Evolutionary conservation across 2,888 invertebrate genomes (phyloP), one percentile per base, ranked within the genome.

Genomic region (Melitaea athalia): DNA sequence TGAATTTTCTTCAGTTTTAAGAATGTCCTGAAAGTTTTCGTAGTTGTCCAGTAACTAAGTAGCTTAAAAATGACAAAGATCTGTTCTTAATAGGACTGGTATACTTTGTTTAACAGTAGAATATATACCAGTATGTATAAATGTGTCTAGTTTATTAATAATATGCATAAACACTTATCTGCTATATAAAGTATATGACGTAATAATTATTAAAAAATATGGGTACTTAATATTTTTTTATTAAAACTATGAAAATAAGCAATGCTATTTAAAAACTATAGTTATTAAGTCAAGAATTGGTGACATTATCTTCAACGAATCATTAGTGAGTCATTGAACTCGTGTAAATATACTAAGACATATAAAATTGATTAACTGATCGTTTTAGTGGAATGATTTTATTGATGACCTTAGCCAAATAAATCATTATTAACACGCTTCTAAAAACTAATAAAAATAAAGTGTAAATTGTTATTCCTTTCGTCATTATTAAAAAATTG

Each of bases 321-420:
- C 49, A 59, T 67, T 67, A 52, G 24, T 55, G n/a, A 52, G 61
- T 66, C 61, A 66, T 59, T 47, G 52, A 70, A 64, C 60, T 70
- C 45, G 60, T 70, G 67, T 68, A 72, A 65, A 69, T 64, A 68
- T 62, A 12, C 8, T 64, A 57, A 68, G 63, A 71, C 52, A 24
- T 61, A 52, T 42, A 69, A 64, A 59, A 59, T 55, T 63, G 67
- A 63, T 68, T 68, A 53, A 47, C 52, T 63, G 59, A 63, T 68
- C 47, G 59, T 59, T 63, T 47, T 63, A 59, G 52, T 63, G 11
- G 50, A 47, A 47, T 59, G 59, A 45, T 59, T 50, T 31, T 52
- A 59, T 59, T 43, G 52, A 14, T 61, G 33, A 31, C 49, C 42
- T 43, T 10, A 49, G 52, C 5, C 47, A 55, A 31, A 53, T 55